phyloP scores from a whole-genome alignment of 1,140 invertebrate species.

The Aricia agestis region DNA sequence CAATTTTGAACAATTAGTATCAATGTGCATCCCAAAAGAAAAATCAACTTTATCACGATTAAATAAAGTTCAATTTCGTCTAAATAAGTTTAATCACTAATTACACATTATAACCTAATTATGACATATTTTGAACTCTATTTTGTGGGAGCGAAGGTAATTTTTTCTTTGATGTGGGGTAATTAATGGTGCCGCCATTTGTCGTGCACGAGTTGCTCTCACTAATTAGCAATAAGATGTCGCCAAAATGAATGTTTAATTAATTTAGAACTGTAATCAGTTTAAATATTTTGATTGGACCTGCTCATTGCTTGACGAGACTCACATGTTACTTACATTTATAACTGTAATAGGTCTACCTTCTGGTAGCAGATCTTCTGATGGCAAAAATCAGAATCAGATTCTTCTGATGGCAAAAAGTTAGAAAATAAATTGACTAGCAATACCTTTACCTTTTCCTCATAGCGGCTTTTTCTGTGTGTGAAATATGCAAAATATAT shows the following conservation, averaged over 20 bases:
- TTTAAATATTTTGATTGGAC: background rate
- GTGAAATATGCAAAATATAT: too few species aligned
- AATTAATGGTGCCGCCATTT: background rate
- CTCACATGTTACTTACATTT: too few species aligned
- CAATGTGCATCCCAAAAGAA: background rate
- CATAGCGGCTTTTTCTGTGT: too few species aligned
- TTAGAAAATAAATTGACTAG: too few species aligned
- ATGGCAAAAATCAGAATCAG: too few species aligned
- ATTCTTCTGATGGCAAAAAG: too few species aligned
- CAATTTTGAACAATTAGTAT: slow-evolving; percentile 9
- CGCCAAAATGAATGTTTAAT: slow-evolving; percentile 17
- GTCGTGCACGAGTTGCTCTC: background rate
- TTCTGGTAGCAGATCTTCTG: too few species aligned
- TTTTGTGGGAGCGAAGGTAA: background rate
- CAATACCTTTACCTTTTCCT: too few species aligned
- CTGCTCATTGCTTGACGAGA: background rate
- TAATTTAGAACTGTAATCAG: slow-evolving; percentile 15
- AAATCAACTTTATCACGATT: background rate
- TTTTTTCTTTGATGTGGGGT: background rate
- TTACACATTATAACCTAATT: background rate
- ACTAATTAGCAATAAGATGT: slow-evolving; percentile 8
- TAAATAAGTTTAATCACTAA: background rate
- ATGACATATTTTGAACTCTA: slow-evolving; percentile 9
- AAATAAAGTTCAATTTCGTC: background rate
- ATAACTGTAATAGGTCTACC: too few species aligned